Evolutionary conservation across 2,797 vertebrate species (phyloP).

Genomic region (Xerus rutilus): DNA sequence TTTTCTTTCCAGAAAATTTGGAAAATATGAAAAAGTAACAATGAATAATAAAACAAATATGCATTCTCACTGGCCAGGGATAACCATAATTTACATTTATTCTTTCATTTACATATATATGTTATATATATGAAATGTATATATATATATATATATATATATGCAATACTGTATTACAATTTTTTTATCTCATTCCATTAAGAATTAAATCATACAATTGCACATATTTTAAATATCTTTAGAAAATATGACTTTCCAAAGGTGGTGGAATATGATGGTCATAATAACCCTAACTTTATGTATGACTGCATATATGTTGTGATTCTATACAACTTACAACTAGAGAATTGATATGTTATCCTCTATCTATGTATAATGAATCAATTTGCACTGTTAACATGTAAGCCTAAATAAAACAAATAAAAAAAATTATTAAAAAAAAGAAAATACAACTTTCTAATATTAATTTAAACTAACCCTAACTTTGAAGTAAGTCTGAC

Average conservation of each 20-base stretch:
- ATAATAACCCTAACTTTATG: too few relatives aligned
- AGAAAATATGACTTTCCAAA: neutral
- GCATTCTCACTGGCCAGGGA: neutral
- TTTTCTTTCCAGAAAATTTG: conserved; percentile 48
- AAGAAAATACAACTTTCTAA: neutral
- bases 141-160: neutral
- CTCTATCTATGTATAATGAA: too few relatives aligned
- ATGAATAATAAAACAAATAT: neutral
- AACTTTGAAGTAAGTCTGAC: neutral
- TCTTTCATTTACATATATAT: neutral
- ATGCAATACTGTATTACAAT: neutral
- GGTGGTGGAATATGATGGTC: too few relatives aligned
- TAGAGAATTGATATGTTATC: too few relatives aligned
- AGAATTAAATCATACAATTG: neutral
- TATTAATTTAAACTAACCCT: conserved; percentile 15
- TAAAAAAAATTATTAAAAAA: too few relatives aligned
- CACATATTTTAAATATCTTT: neutral
- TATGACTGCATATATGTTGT: too few relatives aligned
- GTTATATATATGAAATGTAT: neutral
- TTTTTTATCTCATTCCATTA: neutral
- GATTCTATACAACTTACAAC: too few relatives aligned
- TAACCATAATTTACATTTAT: neutral
- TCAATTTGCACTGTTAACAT: too few relatives aligned
- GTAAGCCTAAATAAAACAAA: too few relatives aligned
- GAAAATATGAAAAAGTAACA: conserved; percentile 38